phyloP scores from a whole-genome alignment of 2,888 invertebrate genomes.

The Tenthredo mesomela region DNA sequence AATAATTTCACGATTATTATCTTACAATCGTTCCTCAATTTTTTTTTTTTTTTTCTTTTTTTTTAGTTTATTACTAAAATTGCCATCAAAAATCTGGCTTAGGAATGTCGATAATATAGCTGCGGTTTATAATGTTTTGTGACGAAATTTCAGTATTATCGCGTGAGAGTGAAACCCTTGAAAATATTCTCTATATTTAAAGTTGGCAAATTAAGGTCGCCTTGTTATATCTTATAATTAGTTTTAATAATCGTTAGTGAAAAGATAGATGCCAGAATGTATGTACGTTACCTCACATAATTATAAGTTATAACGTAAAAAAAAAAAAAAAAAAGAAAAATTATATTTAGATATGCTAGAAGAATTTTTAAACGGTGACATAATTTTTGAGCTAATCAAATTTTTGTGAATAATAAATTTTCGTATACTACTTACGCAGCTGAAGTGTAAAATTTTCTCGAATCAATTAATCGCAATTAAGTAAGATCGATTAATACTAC shows the following conservation, averaged over 20 bases:
- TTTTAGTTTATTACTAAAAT: background rate
- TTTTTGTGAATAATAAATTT: background rate
- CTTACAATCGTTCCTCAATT: background rate
- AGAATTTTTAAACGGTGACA: background rate
- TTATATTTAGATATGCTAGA: background rate
- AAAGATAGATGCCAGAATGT: background rate
- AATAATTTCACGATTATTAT: background rate
- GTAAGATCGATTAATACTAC: background rate
- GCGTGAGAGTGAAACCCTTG: background rate
- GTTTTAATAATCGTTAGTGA: background rate
- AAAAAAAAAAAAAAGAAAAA: background rate
- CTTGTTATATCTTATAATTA: background rate
- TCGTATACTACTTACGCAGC: no score
- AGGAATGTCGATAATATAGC: background rate
- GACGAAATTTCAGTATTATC: background rate
- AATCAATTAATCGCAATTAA: background rate
- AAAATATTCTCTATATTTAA: background rate
- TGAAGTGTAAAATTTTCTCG: background rate
- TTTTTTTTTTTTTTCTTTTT: background rate
- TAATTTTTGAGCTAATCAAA: background rate
- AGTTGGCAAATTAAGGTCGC: background rate
- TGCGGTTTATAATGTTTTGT: background rate
- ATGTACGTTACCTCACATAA: background rate
- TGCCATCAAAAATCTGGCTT: background rate
- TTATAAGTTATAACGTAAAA: background rate